Conservation (phyloP, 1,140 invertebrate genomes). For the Drosophila quadrilineata region DNA sequence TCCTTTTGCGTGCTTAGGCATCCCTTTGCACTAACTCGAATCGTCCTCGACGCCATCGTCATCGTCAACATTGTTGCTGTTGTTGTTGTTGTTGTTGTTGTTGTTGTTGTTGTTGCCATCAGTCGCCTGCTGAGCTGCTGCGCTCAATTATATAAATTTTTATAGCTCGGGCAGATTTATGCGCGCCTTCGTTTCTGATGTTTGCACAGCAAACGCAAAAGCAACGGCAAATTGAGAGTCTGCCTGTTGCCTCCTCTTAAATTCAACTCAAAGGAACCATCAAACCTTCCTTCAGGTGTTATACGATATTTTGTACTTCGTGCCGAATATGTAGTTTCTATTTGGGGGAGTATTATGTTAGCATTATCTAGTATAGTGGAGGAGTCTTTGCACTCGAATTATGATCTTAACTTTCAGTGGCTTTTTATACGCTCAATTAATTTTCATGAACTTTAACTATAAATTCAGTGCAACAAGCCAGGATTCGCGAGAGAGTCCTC, state of each 20-base stretch:
- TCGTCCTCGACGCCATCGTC: background rate
- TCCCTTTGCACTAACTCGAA: conserved; percentile 47
- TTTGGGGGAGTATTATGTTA: too few relatives aligned
- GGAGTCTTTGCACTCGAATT: background rate
- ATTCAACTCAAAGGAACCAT: too few relatives aligned
- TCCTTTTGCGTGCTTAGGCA: conserved; percentile 43
- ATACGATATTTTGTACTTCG: too few relatives aligned
- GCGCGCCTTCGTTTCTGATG: conserved; percentile 63
- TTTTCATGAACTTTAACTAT: conserved; percentile 21
- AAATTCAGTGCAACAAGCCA: conserved; percentile 16
- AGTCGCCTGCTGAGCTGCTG: conserved; percentile 32
- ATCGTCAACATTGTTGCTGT: conserved; percentile 13
- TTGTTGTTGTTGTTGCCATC: conserved; percentile 27
- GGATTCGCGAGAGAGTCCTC: too few relatives aligned
- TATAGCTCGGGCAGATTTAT: conserved; percentile 67
- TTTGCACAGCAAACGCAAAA: conserved; percentile 55
- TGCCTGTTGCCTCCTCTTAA: background rate
- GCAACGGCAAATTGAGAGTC: conserved; percentile 20
- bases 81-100: conserved; percentile 30
- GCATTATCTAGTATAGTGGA: too few relatives aligned
- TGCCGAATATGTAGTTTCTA: too few relatives aligned
- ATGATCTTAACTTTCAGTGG: background rate
- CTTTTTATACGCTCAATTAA: conserved; percentile 10
- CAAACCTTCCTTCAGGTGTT: too few relatives aligned
- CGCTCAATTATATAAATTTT: conserved; percentile 77